phyloP scores from a whole-genome alignment of 1,140 invertebrate species.

The Cylas formicarius region DNA sequence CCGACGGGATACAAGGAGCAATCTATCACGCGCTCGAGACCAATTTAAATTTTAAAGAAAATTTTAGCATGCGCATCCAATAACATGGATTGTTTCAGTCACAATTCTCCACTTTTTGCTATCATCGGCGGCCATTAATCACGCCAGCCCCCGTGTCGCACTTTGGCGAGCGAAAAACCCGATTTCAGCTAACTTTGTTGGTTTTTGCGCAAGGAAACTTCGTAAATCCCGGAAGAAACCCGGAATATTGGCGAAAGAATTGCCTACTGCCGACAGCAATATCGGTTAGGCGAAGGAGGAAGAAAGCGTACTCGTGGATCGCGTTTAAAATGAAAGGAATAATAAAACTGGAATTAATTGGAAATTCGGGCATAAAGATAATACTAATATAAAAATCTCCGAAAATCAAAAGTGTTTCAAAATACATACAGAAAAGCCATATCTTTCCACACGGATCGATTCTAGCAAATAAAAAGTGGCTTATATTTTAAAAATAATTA shows the following conservation, averaged over 20 bases:
- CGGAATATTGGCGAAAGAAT: conserved; percentile 15
- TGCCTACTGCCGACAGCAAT: too few species aligned
- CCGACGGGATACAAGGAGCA: conserved; percentile 9
- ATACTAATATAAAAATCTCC: too few species aligned
- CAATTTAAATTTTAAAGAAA: conserved; percentile 17
- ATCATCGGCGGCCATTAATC: conserved; percentile 20
- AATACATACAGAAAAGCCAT: too few species aligned
- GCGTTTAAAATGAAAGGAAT: too few species aligned
- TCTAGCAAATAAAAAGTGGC: too few species aligned
- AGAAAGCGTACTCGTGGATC: too few species aligned
- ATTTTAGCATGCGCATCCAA: conserved; percentile 9
- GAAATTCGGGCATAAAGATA: too few species aligned
- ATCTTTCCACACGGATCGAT: too few species aligned
- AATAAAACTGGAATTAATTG: too few species aligned
- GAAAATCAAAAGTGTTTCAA: too few species aligned
- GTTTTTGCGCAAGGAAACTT: conserved; percentile 21
- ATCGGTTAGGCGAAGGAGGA: too few species aligned
- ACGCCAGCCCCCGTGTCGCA: conserved; percentile 19
- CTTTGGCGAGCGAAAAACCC: conserved; percentile 14
- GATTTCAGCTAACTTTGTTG: conserved; percentile 17
- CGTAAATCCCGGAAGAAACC: conserved; percentile 19
- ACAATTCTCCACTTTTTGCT: conserved; percentile 20
- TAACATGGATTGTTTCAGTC: conserved; percentile 18
- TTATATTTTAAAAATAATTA: too few species aligned
- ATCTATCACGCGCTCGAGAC: conserved; percentile 12